Evolutionary conservation across 2,797 vertebrate species (phyloP), one percentile per base, ranked within the genome.

Genomic region (Peromyscus eremicus): DNA sequence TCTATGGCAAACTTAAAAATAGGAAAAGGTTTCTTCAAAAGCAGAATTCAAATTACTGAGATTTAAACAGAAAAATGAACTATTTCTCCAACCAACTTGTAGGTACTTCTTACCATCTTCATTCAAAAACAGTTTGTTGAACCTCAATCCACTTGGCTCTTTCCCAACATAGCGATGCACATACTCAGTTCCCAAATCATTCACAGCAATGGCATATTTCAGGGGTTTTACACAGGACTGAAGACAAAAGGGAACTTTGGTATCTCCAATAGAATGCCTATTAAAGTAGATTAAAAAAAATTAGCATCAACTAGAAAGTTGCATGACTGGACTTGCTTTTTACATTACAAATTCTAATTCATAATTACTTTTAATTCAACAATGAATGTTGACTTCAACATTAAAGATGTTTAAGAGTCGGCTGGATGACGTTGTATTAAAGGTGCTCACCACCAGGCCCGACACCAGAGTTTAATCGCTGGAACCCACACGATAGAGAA

Each of bases 141-240:
- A 99, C 60, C 99, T 99, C 97, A 99, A 98, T 32, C 99, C 99
- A 93, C 99, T 99, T 75, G 99, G 99, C 98, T 99, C 99, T 98
- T 99, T 99, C 75, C 99, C 99, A 81, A 99, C 99, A 57, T 99
- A 99, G 98, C 99, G 99, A 98, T 99, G 99, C 46, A 99, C 99
- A 0, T 99, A 99, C 83, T 99, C 99, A 0, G 99, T 99, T 98
- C 99, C 99, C 94, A 99, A 99, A 94, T 99, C 99, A 92, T 99
- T 99, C 40, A 99, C 99, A 49, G 99, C 99, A 97, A 99, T 99
- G 81, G 99, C 99, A 0, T 99, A 99, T 96, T 99, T 99, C 98
- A 99, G 98, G 60, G 99, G 99, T 98, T 99, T 99, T 32, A 99
- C 99, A 2, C 99, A 99, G 2, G 99, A 99, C 98, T 99, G 99